phyloP scores from a whole-genome alignment of 2,888 invertebrate species.

The Folsomia candida region DNA sequence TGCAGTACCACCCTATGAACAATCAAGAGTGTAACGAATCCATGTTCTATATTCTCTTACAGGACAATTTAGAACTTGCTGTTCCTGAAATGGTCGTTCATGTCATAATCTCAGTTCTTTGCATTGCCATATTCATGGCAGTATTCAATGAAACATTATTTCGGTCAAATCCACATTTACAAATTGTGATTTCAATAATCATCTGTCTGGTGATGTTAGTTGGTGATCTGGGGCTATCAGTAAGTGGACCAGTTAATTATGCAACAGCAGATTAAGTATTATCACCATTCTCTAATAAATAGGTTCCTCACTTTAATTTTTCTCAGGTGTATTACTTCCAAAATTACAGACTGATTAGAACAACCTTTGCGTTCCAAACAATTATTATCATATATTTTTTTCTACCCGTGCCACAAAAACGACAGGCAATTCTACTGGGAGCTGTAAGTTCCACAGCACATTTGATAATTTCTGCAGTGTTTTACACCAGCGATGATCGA shows the following conservation, averaged over 20 bases:
- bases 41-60: slow-evolving; percentile 35
- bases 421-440: slow-evolving; percentile 69
- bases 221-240: slow-evolving; percentile 45
- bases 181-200: slow-evolving; percentile 55
- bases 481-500: background rate
- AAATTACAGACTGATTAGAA: slow-evolving; percentile 34
- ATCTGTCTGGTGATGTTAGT: slow-evolving; percentile 43
- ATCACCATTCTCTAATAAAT: no score
- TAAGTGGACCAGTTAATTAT: no score
- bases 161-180: slow-evolving; percentile 54
- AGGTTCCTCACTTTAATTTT: no score
- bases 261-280: no score
- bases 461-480: slow-evolving; percentile 59
- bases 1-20: no score
- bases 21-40: background rate
- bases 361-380: slow-evolving; percentile 55
- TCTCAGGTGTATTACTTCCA: slow-evolving; percentile 43
- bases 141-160: slow-evolving; percentile 57
- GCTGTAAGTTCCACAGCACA: slow-evolving; percentile 67
- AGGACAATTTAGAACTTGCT: slow-evolving; percentile 53
- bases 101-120: slow-evolving; percentile 55
- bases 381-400: slow-evolving; percentile 79
- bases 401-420: slow-evolving; percentile 73
- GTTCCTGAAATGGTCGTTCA: slow-evolving; percentile 58
- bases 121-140: slow-evolving; percentile 56